Percentiles rank a stretch among this genome's conserved stretches.
phyloP scores from a whole-genome alignment of 1,140 invertebrate species.

The Pseudachorutes palmiensis region DNA sequence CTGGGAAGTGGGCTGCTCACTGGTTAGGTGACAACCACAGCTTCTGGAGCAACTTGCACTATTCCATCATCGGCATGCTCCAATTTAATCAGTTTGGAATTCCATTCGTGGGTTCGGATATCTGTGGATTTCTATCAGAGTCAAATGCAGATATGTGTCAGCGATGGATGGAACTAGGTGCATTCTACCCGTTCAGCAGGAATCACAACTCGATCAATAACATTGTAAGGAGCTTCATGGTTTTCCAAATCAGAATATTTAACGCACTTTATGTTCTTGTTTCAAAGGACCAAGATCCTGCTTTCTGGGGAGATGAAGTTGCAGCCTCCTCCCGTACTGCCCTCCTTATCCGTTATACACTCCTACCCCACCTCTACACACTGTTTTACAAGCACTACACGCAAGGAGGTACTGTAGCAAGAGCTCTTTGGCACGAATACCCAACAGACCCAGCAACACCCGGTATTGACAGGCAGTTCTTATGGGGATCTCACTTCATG shows the following conservation, averaged over 20 bases:
- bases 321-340: conserved; percentile 39
- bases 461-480: conserved; percentile 25
- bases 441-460: conserved; percentile 1
- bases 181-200: background rate
- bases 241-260: background rate
- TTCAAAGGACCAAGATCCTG: too few species aligned
- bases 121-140: conserved; percentile 48
- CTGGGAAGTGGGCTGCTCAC: conserved; percentile 50
- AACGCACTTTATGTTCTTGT: too few species aligned
- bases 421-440: conserved; percentile 39
- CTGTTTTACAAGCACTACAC: conserved; percentile 42
- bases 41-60: conserved; percentile 46
- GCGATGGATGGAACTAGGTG: conserved; percentile 43
- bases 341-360: conserved; percentile 44
- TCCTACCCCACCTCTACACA: conserved; percentile 49
- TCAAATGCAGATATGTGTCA: conserved; percentile 48
- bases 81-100: conserved; percentile 47
- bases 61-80: conserved; percentile 43
- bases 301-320: conserved; percentile 35
- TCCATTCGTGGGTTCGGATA: conserved; percentile 50
- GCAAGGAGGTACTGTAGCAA: conserved; percentile 36
- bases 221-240: background rate
- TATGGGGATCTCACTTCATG: conserved; percentile 34
- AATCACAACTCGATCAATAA: background rate
- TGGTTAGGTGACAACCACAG: conserved; percentile 52